Evolutionary conservation across 2,113 vertebrate species (phyloP).

Genomic region (Corythornis vintsioides): DNA sequence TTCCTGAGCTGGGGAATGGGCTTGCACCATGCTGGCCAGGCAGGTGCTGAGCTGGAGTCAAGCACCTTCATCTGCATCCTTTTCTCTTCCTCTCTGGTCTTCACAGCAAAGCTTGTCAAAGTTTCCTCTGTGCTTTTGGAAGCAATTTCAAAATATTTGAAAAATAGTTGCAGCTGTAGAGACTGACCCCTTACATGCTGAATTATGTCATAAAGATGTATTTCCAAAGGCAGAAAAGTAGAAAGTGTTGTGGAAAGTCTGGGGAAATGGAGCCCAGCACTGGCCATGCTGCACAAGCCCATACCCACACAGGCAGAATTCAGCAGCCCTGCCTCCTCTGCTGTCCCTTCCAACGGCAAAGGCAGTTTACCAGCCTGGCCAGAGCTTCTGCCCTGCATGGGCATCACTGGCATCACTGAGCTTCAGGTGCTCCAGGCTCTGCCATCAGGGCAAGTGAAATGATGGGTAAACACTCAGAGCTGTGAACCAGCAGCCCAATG

Average conservation of each 20-base stretch:
- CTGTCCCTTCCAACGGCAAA: neutral
- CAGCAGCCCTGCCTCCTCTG: neutral
- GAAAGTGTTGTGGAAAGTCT: neutral
- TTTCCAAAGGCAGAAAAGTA: neutral
- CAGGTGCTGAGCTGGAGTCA: neutral
- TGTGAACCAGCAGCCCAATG: neutral
- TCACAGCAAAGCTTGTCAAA: neutral
- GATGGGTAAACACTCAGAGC: neutral
- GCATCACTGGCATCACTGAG: too few species aligned
- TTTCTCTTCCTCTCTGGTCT: neutral
- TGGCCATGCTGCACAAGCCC: accelerated
- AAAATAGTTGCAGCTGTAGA: neutral
- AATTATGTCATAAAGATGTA: neutral
- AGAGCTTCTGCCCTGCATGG: neutral
- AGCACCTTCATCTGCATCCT: too few species aligned
- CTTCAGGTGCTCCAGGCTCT: neutral
- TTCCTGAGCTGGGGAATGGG: neutral
- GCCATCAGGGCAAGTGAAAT: too few species aligned
- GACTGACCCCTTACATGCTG: neutral
- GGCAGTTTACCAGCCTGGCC: neutral
- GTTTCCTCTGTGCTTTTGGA: neutral
- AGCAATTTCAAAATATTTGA: neutral
- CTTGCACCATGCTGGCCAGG: neutral
- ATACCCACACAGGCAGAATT: neutral
- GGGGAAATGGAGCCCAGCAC: neutral